Percentiles rank a stretch among this genome's conserved stretches.
phyloP scores from a whole-genome alignment of 2,113 vertebrate genomes.

The Pelecanoides urinatrix region DNA sequence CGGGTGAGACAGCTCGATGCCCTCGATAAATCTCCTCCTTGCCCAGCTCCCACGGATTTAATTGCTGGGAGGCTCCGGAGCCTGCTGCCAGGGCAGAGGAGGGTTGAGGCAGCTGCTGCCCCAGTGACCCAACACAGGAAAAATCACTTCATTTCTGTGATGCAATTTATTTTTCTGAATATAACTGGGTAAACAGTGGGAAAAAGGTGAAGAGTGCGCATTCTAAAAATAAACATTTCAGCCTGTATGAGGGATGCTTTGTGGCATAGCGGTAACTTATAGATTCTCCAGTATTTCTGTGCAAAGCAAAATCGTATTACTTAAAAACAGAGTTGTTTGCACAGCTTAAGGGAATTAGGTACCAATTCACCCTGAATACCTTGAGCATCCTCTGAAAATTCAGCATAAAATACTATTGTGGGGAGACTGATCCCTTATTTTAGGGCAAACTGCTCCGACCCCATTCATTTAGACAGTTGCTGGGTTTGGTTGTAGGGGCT shows the following conservation, averaged over 20 bases:
- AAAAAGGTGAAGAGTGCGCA: background rate
- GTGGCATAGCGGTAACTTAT: background rate
- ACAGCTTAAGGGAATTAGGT: background rate
- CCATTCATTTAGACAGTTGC: background rate
- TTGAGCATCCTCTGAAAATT: background rate
- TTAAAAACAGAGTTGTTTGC: background rate
- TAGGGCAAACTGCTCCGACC: background rate
- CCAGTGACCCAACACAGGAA: background rate
- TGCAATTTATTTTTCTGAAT: background rate
- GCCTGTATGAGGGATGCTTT: background rate
- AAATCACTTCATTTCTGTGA: background rate
- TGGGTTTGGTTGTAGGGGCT: background rate
- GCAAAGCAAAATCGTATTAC: background rate
- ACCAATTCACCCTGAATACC: background rate
- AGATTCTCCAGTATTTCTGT: background rate
- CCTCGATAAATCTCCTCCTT: background rate
- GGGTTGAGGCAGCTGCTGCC: background rate
- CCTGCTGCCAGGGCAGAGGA: background rate
- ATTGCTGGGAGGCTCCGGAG: background rate
- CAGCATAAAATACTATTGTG: background rate
- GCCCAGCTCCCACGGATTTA: background rate
- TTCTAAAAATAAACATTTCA: background rate
- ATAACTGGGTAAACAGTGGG: background rate
- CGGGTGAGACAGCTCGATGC: background rate
- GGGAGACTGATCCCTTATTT: rapidly evolving